These are phyloP conservation scores for Phrynocephalus vlangalii DNA, from an alignment of 2,797 vertebrate species.

Conservation along the genomic window DNA sequence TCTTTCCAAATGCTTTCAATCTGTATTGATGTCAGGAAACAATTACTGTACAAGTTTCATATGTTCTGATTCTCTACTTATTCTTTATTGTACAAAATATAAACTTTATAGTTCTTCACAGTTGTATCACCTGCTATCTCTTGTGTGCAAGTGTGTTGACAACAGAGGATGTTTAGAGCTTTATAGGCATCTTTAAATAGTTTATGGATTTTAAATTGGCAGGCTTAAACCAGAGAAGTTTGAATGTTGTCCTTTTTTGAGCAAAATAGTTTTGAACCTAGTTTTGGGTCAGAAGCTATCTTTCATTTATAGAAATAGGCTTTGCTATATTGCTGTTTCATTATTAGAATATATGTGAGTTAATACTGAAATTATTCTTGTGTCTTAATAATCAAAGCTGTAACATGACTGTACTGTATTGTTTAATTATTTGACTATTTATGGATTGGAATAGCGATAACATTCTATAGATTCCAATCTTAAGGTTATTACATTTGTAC, in stretches of 20 bases:
- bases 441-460: background rate
- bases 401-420: background rate
- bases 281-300: background rate
- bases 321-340: background rate
- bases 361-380: too few relatives aligned
- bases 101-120: background rate
- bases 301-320: background rate
- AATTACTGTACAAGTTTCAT: background rate
- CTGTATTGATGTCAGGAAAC: background rate
- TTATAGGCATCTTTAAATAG: background rate
- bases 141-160: background rate
- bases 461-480: background rate
- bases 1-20: too few relatives aligned
- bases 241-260: background rate
- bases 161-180: background rate
- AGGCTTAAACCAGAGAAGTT: background rate
- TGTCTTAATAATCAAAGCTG: background rate
- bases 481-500: background rate
- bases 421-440: background rate
- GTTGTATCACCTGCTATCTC: background rate
- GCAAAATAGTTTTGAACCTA: background rate
- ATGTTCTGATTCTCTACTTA: background rate
- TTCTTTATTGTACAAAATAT: background rate
- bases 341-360: background rate
- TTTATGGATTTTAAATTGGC: constrained; percentile 1